phyloP scores from a whole-genome alignment of 2,888 invertebrate genomes.

The Chymomyza amoena region DNA sequence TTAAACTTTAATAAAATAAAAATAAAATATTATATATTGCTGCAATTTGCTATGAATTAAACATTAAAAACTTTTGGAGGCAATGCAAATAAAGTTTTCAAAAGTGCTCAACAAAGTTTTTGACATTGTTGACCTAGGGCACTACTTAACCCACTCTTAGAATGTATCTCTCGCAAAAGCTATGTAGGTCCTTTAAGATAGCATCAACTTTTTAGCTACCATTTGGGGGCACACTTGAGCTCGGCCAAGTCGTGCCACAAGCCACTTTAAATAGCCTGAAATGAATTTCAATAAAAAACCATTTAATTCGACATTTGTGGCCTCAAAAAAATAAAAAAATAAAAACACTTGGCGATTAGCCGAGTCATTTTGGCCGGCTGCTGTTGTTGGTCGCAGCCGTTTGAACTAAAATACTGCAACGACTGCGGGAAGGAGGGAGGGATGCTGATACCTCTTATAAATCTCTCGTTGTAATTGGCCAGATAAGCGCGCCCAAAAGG shows the following conservation, averaged over 20 bases:
- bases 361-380: slow-evolving; percentile 57
- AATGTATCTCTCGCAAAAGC: background rate
- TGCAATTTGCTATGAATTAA: background rate
- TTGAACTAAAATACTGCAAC: slow-evolving; percentile 56
- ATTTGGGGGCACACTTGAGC: background rate
- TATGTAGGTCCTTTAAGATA: slow-evolving; percentile 2
- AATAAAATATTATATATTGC: background rate
- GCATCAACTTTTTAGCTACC: background rate
- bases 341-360: slow-evolving; percentile 71
- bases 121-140: background rate
- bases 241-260: background rate
- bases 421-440: slow-evolving; percentile 9
- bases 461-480: slow-evolving; percentile 69
- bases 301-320: slow-evolving; percentile 75
- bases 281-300: slow-evolving; percentile 72
- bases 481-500: slow-evolving; percentile 54
- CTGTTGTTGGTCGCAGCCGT: slow-evolving; percentile 49
- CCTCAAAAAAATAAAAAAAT: slow-evolving; percentile 38
- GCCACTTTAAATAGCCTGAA: slow-evolving; percentile 45
- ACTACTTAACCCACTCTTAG: background rate
- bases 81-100: background rate
- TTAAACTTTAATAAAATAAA: too few species aligned
- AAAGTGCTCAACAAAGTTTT: background rate
- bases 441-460: slow-evolving; percentile 50
- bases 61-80: background rate